Evolutionary conservation across 2,113 vertebrate species (phyloP).

Genomic region (Cyprinodon brontotheroides): DNA sequence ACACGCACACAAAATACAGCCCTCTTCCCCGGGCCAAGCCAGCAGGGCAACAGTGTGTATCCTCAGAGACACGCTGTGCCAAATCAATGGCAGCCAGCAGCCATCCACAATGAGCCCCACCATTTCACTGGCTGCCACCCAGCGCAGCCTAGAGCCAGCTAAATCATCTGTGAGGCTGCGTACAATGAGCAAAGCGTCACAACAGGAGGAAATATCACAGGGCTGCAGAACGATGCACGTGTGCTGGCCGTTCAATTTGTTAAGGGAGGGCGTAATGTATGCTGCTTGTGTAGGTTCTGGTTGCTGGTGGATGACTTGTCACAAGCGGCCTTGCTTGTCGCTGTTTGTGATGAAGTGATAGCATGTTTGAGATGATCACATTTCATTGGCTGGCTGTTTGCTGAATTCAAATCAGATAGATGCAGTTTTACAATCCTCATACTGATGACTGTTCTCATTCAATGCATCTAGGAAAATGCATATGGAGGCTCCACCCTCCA

Average conservation of each 20-base stretch:
- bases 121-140: slow-evolving; percentile 71
- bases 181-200: slow-evolving; percentile 41
- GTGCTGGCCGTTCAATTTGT: slow-evolving; percentile 47
- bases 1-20: slow-evolving; percentile 8
- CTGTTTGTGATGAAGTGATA: slow-evolving; percentile 3
- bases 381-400: slow-evolving; percentile 22
- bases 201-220: slow-evolving; percentile 37
- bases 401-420: slow-evolving; percentile 57
- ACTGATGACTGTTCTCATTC: slow-evolving; percentile 58
- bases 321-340: slow-evolving; percentile 18
- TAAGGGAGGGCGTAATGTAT: slow-evolving; percentile 39
- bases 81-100: slow-evolving; percentile 77
- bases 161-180: slow-evolving; percentile 59
- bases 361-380: slow-evolving; percentile 26
- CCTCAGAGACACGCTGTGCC: slow-evolving; percentile 70
- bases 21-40: slow-evolving; percentile 39
- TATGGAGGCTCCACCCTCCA: slow-evolving; percentile 34
- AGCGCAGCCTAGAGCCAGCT: slow-evolving; percentile 55
- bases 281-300: slow-evolving; percentile 32
- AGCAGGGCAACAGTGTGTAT: slow-evolving; percentile 60
- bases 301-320: slow-evolving; percentile 39
- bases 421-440: slow-evolving; percentile 54
- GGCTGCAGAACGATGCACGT: slow-evolving; percentile 31
- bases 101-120: slow-evolving; percentile 66
- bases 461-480: slow-evolving; percentile 37